Evolutionary conservation across 2,113 vertebrate species (phyloP).

Genomic region (Sclerurus mexicanus): DNA sequence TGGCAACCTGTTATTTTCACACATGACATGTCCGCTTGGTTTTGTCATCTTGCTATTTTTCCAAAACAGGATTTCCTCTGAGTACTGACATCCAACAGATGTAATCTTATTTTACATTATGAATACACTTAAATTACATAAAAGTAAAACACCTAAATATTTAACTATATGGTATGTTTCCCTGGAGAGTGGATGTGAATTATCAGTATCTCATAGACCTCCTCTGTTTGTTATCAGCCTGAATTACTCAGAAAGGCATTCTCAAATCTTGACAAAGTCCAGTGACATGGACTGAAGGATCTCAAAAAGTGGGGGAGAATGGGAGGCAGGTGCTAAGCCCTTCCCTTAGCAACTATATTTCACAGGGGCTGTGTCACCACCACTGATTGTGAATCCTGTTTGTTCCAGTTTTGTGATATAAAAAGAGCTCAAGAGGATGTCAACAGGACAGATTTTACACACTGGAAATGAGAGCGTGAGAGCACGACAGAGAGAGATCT

Average conservation of each 20-base stretch:
- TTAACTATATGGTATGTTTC: neutral
- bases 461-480: conserved; percentile 45
- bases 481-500: conserved; percentile 17
- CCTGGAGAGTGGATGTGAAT: neutral
- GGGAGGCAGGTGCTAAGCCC: neutral
- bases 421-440: conserved; percentile 23
- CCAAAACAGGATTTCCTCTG: neutral
- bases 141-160: neutral
- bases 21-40: neutral
- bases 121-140: neutral
- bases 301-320: neutral
- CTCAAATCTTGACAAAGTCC: neutral
- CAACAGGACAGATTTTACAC: conserved; percentile 75
- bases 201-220: neutral
- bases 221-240: neutral
- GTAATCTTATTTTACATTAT: neutral
- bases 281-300: neutral
- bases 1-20: neutral
- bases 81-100: neutral
- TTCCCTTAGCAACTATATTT: neutral
- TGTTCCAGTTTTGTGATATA: neutral
- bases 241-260: neutral
- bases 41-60: neutral
- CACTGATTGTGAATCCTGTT: neutral
- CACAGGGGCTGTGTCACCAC: neutral